Percentiles rank a stretch among this genome's conserved stretches.
These are phyloP conservation scores for Drosophila hamatofila DNA, from an alignment of 2,888 invertebrate species.

Conservation along the genomic window DNA sequence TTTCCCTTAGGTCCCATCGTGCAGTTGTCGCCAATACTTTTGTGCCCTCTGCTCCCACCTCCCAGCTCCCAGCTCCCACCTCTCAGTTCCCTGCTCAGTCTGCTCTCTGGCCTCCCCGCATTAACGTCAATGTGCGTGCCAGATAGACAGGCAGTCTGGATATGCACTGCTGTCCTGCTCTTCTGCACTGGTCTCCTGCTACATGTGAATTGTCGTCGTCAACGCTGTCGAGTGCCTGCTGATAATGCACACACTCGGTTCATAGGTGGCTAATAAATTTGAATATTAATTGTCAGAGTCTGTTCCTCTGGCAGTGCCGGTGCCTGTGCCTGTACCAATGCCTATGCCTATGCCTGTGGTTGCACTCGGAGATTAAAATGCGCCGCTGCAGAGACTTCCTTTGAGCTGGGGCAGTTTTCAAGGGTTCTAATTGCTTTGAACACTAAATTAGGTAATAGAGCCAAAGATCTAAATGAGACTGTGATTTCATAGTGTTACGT, in stretches of 20 bases:
- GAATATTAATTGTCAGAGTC: constrained; percentile 84
- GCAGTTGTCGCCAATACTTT: constrained; percentile 77
- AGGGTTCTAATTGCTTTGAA: constrained; percentile 37
- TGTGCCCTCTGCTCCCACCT: constrained; percentile 19
- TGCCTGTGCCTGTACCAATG: constrained; percentile 35
- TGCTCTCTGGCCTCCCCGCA: constrained; percentile 5
- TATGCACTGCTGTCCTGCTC: constrained; percentile 8
- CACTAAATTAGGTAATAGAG: constrained; percentile 10
- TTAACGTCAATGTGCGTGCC: constrained; percentile 46
- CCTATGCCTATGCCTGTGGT: constrained; percentile 59
- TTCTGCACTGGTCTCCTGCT: constrained; percentile 4
- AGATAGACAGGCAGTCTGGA: constrained; percentile 49
- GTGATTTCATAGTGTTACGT: too few relatives aligned
- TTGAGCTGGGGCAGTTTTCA: constrained; percentile 4
- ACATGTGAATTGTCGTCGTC: constrained; percentile 46
- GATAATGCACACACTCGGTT: constrained; percentile 84
- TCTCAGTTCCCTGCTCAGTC: neutral
- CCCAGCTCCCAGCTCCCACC: neutral
- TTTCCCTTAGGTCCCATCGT: constrained; percentile 82
- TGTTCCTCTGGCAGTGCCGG: constrained; percentile 56
- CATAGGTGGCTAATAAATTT: constrained; percentile 84
- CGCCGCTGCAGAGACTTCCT: constrained; percentile 42
- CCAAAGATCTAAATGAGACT: neutral
- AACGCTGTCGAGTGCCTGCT: constrained; percentile 67
- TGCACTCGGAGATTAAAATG: constrained; percentile 70